Percentiles rank a stretch among this genome's conserved stretches.
Evolutionary conservation across 2,797 vertebrate species (phyloP).

Genomic region (Notolepis coatsorum): DNA sequence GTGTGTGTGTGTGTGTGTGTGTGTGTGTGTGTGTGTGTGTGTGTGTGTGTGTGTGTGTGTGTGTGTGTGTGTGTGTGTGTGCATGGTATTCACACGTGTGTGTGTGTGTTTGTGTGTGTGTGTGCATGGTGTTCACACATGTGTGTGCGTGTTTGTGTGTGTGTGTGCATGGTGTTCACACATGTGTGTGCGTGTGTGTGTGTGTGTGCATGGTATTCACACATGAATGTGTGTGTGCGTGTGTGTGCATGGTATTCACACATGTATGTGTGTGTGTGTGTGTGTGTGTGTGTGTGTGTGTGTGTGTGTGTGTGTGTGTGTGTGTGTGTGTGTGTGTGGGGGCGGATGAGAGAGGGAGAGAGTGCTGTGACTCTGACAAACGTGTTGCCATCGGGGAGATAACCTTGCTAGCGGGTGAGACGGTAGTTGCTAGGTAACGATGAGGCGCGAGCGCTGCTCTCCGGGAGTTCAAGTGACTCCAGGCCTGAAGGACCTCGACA

Average conservation of each 20-base stretch:
- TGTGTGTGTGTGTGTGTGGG: background rate
- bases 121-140: background rate
- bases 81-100: background rate
- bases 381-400: slow-evolving; percentile 46
- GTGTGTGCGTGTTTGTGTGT: background rate
- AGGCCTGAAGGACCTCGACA: slow-evolving; percentile 16
- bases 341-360: no score
- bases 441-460: slow-evolving; percentile 16
- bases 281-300: slow-evolving; percentile 12
- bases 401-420: slow-evolving; percentile 65
- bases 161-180: background rate
- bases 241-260: background rate
- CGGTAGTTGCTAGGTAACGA: slow-evolving; percentile 73
- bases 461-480: slow-evolving; percentile 19
- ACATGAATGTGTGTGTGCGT: background rate
- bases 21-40: background rate
- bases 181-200: background rate
- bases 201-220: background rate
- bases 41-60: background rate
- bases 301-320: background rate
- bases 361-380: slow-evolving; percentile 16
- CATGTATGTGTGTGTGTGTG: background rate
- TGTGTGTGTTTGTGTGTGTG: background rate
- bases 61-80: slow-evolving; percentile 12
- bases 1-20: background rate